Percentiles rank a stretch among this genome's conserved stretches.
Evolutionary conservation across 1,140 invertebrate species (phyloP).

Genomic region (Dolichoris vasculosae): DNA sequence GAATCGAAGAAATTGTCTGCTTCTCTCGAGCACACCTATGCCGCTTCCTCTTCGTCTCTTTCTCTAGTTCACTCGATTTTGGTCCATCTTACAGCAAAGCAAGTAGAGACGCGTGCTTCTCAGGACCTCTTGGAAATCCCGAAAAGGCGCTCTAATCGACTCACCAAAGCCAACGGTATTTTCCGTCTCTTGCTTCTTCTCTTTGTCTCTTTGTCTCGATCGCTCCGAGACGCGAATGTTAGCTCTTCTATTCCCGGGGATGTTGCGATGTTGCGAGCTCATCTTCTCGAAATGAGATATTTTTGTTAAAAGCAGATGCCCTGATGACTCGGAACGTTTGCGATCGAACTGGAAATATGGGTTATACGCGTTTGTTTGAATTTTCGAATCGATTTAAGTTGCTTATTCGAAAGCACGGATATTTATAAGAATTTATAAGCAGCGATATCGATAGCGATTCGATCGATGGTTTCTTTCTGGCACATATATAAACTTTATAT

Average conservation of each 20-base stretch:
- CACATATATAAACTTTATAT: not conserved
- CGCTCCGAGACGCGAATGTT: not conserved
- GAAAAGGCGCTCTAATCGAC: constrained; percentile 27
- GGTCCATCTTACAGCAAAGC: not conserved
- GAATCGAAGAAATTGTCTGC: constrained; percentile 48
- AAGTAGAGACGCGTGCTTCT: not conserved
- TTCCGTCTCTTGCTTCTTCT: not conserved
- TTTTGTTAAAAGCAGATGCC: not conserved
- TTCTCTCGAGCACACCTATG: constrained; percentile 30
- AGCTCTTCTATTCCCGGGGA: not conserved
- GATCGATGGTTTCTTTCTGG: not conserved
- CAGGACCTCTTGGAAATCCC: not conserved
- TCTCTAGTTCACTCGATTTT: not conserved
- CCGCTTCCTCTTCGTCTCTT: not conserved
- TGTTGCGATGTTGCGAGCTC: not conserved
- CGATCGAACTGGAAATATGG: not conserved
- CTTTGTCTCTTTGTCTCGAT: not conserved
- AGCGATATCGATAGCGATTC: not conserved
- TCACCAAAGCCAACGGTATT: not conserved
- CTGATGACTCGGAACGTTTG: not conserved
- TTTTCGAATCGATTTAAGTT: not conserved
- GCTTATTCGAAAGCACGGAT: not conserved
- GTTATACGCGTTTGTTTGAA: not conserved
- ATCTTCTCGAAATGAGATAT: not conserved
- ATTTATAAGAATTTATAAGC: not conserved